phyloP scores from a whole-genome alignment of 92 coral and sea anemone genomes.

The Palythoa grandiflora region DNA sequence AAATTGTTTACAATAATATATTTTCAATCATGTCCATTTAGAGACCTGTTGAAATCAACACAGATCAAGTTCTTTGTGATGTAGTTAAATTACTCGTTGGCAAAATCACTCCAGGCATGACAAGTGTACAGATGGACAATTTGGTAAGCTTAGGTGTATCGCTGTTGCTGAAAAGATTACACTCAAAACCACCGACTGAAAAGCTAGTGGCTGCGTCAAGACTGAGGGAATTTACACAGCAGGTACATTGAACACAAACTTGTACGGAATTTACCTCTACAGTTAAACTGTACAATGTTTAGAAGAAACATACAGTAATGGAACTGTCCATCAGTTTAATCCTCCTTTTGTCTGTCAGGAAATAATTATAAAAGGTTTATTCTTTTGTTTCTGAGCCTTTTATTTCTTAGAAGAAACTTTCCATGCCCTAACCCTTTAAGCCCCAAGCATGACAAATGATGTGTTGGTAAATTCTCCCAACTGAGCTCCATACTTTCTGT shows the following conservation, averaged over 20 bases:
- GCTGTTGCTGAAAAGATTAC: background rate
- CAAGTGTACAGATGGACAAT: background rate
- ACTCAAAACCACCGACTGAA: background rate
- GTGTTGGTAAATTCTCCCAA: too few relatives aligned
- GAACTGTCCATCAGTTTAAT: too few relatives aligned
- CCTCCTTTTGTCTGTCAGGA: too few relatives aligned
- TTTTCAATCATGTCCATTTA: background rate
- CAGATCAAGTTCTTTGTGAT: background rate
- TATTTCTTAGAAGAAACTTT: too few relatives aligned
- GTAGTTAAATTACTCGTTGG: background rate
- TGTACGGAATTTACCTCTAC: too few relatives aligned
- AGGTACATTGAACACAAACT: background rate
- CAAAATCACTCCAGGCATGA: background rate
- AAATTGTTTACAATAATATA: background rate
- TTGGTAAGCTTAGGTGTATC: background rate
- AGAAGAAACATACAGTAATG: too few relatives aligned
- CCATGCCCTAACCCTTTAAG: too few relatives aligned
- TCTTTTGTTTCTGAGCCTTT: too few relatives aligned
- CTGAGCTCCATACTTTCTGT: too few relatives aligned
- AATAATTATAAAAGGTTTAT: too few relatives aligned
- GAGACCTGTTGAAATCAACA: background rate
- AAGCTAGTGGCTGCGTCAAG: background rate
- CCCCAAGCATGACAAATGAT: too few relatives aligned
- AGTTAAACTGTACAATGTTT: too few relatives aligned
- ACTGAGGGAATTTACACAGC: background rate